These are phyloP conservation scores for Enteromius unitaeniatus DNA, from an alignment of 2,797 vertebrate genomes.

Conservation along the genomic window DNA sequence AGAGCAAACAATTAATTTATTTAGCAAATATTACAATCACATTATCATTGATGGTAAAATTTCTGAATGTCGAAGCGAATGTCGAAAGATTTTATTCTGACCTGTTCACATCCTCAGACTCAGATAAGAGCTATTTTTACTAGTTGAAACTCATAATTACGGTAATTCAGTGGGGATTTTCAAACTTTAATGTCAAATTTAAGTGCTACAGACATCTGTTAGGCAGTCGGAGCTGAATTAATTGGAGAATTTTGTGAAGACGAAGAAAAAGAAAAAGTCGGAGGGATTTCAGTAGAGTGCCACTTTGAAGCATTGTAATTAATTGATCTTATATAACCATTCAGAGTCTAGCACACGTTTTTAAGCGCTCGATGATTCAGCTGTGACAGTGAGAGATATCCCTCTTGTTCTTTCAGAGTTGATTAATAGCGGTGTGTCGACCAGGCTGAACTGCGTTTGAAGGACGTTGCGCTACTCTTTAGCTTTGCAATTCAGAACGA, in stretches of 20 bases:
- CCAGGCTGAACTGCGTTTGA: constrained; percentile 16
- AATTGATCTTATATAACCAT: constrained; percentile 13
- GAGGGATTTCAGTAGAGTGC: background rate
- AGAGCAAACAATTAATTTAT: background rate
- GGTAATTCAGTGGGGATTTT: background rate
- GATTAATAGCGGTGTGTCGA: background rate
- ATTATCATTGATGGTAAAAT: background rate
- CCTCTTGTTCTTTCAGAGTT: constrained; percentile 20
- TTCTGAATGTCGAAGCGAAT: background rate
- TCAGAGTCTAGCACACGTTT: background rate
- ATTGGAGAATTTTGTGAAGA: constrained; percentile 22
- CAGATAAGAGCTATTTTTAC: background rate
- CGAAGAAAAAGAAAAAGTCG: background rate
- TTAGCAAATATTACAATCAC: background rate
- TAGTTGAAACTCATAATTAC: background rate
- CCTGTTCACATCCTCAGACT: background rate
- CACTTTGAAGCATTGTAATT: background rate
- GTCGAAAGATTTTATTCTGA: background rate
- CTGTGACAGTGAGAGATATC: constrained; percentile 19
- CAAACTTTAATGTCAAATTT: background rate
- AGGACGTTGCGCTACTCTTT: constrained; percentile 14
- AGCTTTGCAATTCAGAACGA: constrained; percentile 15
- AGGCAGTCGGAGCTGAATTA: background rate
- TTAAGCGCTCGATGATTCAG: constrained; percentile 10
- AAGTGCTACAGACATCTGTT: constrained; percentile 2